phyloP scores from a whole-genome alignment of 2,797 vertebrate genomes.

The Myotis planiceps region DNA sequence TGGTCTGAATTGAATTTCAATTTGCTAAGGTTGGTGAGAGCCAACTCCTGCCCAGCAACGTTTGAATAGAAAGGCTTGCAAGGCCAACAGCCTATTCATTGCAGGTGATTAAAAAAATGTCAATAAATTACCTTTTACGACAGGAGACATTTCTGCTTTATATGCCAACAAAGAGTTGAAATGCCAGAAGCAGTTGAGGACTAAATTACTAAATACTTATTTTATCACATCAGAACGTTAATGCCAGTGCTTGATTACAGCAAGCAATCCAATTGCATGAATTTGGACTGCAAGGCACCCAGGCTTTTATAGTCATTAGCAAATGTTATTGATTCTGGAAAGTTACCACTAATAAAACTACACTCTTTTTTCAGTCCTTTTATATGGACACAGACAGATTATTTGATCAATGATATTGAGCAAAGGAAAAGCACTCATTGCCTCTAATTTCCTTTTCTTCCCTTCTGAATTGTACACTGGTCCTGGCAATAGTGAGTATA shows the following conservation, averaged over 20 bases:
- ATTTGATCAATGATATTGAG: slow-evolving; percentile 71
- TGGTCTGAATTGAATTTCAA: slow-evolving; percentile 68
- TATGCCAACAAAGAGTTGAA: slow-evolving; percentile 52
- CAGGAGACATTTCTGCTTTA: slow-evolving; percentile 62
- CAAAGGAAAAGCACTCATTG: slow-evolving; percentile 65
- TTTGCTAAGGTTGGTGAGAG: not conserved
- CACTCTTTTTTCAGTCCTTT: slow-evolving; percentile 43
- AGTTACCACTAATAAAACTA: slow-evolving; percentile 68
- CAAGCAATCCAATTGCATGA: not conserved
- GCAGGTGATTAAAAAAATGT: slow-evolving; percentile 55
- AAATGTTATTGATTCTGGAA: slow-evolving; percentile 76
- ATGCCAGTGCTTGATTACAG: slow-evolving; percentile 65
- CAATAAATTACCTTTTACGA: slow-evolving; percentile 62
- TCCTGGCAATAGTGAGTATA: not conserved
- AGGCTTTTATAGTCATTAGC: slow-evolving; percentile 73
- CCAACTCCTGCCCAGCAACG: not conserved
- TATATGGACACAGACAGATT: slow-evolving; percentile 59
- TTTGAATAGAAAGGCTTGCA: slow-evolving; percentile 21
- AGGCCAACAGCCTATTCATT: not conserved
- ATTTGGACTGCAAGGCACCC: slow-evolving; percentile 43
- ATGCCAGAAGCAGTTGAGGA: slow-evolving; percentile 58
- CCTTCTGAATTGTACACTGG: not conserved
- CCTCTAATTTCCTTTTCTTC: slow-evolving; percentile 28
- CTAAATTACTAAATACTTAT: slow-evolving; percentile 69
- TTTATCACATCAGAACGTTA: slow-evolving; percentile 63